Conservation (phyloP, 1,140 invertebrate species). For the Drosophila lacertosa region DNA sequence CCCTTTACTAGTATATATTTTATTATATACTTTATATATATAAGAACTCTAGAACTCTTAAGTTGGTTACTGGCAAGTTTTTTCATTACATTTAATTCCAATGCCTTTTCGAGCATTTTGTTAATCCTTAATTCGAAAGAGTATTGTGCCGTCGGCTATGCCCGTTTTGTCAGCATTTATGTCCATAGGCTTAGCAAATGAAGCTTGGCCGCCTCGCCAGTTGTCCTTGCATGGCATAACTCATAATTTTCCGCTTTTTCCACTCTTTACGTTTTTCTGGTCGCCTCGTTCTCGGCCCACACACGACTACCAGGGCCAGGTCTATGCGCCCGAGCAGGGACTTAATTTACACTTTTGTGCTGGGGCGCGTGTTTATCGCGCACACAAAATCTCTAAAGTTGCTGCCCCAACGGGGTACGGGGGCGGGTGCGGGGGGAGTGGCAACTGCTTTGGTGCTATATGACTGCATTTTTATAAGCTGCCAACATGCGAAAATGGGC, state of each 20-base stretch:
- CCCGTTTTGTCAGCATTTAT: too few relatives aligned
- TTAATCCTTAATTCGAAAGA: too few relatives aligned
- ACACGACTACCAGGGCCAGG: constrained; percentile 66
- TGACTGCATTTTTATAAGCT: constrained; percentile 79
- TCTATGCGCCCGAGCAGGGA: constrained; percentile 59
- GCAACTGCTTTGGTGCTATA: constrained; percentile 45
- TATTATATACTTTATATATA: too few relatives aligned
- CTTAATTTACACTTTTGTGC: constrained; percentile 82
- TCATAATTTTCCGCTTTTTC: constrained; percentile 68
- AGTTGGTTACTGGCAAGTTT: too few relatives aligned
- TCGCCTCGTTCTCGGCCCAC: constrained; percentile 56
- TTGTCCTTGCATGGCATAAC: constrained; percentile 78
- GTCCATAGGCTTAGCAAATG: constrained; percentile 65
- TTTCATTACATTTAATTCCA: too few relatives aligned
- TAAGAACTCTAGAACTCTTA: too few relatives aligned
- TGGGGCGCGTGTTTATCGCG: constrained; percentile 78
- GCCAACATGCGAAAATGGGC: constrained; percentile 83
- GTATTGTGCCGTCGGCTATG: too few relatives aligned
- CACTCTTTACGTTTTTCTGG: constrained; percentile 4
- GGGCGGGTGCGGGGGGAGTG: not conserved
- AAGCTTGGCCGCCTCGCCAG: constrained; percentile 56
- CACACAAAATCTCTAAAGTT: constrained; percentile 77
- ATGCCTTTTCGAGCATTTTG: too few relatives aligned
- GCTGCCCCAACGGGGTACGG: constrained; percentile 24
- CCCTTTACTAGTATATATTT: too few relatives aligned